These are phyloP conservation scores for Melipona quadrifasciata DNA, from an alignment of 1,140 invertebrate species.

Conservation along the genomic window DNA sequence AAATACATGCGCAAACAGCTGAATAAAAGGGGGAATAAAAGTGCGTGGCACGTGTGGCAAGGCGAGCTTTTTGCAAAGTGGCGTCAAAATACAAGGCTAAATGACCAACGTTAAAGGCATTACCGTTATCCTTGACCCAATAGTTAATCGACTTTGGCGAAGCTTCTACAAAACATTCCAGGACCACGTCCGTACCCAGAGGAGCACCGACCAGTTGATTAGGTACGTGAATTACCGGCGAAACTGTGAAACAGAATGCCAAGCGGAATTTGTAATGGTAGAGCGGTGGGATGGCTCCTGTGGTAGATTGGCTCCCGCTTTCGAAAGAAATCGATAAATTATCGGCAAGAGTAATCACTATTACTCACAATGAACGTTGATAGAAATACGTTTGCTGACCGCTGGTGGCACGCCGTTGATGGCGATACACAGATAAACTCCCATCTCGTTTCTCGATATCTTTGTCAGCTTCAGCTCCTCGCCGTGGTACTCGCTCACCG, in stretches of 20 bases:
- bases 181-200: slow-evolving; percentile 91
- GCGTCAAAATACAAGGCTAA: neutral
- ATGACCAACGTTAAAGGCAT: slow-evolving; percentile 67
- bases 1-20: neutral
- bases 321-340: slow-evolving; percentile 26
- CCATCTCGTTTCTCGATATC: slow-evolving; percentile 93
- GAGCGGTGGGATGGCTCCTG: neutral
- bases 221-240: slow-evolving; percentile 93
- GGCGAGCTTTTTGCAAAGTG: neutral
- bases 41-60: neutral
- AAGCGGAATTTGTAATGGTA: slow-evolving; percentile 31
- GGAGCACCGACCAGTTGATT: slow-evolving; percentile 94
- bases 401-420: slow-evolving; percentile 90
- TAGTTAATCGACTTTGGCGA: slow-evolving; percentile 94
- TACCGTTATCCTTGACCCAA: slow-evolving; percentile 91
- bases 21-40: neutral
- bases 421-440: slow-evolving; percentile 93
- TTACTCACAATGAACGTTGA: slow-evolving; percentile 93
- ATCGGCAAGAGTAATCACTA: slow-evolving; percentile 43
- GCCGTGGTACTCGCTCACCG: slow-evolving; percentile 82
- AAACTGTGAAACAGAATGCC: slow-evolving; percentile 85
- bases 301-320: neutral
- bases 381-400: slow-evolving; percentile 91
- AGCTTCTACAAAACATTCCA: slow-evolving; percentile 95
- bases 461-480: slow-evolving; percentile 89